Conservation (phyloP, 2,888 invertebrate genomes). For the Bellardia bayeri region DNA sequence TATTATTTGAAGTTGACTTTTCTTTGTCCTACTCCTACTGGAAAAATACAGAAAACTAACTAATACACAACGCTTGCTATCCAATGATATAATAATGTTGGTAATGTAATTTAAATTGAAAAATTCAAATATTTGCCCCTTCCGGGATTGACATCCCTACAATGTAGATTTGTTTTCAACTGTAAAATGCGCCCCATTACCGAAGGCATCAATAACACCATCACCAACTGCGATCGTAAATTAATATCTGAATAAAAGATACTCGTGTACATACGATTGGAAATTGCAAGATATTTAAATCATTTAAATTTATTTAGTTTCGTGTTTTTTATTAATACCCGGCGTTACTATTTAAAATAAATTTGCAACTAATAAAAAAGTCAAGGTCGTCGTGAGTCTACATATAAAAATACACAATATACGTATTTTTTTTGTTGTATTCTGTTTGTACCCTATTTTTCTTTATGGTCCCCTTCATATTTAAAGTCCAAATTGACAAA, state of each 20-base stretch:
- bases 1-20: too few relatives aligned
- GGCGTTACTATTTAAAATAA: conserved; percentile 5
- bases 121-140: not conserved
- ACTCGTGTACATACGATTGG: not conserved
- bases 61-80: too few relatives aligned
- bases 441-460: conserved; percentile 24
- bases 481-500: conserved; percentile 48
- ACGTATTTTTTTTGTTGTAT: not conserved
- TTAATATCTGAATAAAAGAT: not conserved
- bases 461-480: conserved; percentile 20
- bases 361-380: conserved; percentile 52
- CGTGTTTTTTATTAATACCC: not conserved
- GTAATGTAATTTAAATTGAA: too few relatives aligned
- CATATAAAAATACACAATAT: not conserved
- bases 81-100: too few relatives aligned
- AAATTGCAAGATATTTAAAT: not conserved
- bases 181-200: not conserved
- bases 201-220: not conserved
- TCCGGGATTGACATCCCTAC: too few relatives aligned
- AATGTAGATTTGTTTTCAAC: too few relatives aligned
- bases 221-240: not conserved
- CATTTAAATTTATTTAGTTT: conserved; percentile 16
- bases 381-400: conserved; percentile 41
- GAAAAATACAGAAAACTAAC: too few relatives aligned
- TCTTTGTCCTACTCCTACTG: too few relatives aligned